These are phyloP conservation scores for Delia radicum DNA, from an alignment of 1,140 invertebrate genomes.

Conservation along the genomic window DNA sequence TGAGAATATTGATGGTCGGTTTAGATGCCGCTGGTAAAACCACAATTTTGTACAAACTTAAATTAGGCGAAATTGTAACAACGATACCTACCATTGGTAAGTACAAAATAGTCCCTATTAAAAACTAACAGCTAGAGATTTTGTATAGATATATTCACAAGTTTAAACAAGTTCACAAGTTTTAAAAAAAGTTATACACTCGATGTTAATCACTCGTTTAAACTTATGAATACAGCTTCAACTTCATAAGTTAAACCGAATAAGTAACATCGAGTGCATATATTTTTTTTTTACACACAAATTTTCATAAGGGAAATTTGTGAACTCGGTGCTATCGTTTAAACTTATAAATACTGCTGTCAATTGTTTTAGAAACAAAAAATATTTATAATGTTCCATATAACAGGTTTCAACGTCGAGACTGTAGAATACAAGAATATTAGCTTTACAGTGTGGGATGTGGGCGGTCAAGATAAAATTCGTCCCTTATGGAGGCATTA, in stretches of 20 bases:
- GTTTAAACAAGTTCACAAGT: no score
- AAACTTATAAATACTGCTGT: no score
- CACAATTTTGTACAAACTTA: constrained; percentile 99
- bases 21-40: constrained; percentile 99
- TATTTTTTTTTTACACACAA: not conserved
- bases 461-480: constrained; percentile 91
- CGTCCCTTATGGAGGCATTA: constrained; percentile 87
- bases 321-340: no score
- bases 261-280: not conserved
- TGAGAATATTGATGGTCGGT: constrained; percentile 98
- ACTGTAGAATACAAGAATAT: constrained; percentile 97
- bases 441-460: constrained; percentile 90
- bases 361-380: not conserved
- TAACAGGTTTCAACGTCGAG: constrained; percentile 91
- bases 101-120: constrained; percentile 38
- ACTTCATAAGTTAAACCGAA: no score
- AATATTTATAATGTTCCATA: constrained; percentile 39
- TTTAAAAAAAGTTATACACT: no score
- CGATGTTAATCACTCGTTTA: no score
- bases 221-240: no score
- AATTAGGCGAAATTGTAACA: constrained; percentile 99
- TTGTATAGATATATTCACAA: no score
- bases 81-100: constrained; percentile 99
- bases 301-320: no score
- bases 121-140: no score